Percentiles rank a stretch among this genome's conserved stretches.
Evolutionary conservation across 2,113 vertebrate genomes (phyloP).

Genomic region (Holacanthus passer): DNA sequence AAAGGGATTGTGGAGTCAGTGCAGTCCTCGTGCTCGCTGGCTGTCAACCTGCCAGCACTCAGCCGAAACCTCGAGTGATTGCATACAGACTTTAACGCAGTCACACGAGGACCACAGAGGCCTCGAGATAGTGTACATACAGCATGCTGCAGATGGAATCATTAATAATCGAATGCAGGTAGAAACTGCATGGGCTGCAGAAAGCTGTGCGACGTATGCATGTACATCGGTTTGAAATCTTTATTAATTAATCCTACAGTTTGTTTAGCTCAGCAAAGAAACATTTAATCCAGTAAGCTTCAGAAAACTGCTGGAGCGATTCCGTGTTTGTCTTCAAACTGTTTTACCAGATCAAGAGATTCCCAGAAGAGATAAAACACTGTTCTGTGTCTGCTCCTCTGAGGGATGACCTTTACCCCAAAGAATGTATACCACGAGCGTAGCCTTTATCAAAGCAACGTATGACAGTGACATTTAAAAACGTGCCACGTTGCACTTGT

Average conservation of each 20-base stretch:
- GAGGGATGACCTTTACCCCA: slow-evolving; percentile 56
- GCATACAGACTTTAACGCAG: slow-evolving; percentile 46
- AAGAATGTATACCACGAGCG: slow-evolving; percentile 6
- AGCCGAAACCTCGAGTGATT: slow-evolving; percentile 63
- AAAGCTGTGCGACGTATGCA: background rate
- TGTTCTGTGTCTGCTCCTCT: slow-evolving; percentile 27
- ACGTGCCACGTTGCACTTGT: slow-evolving; percentile 42
- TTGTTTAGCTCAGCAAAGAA: slow-evolving; percentile 11
- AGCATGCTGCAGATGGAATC: slow-evolving; percentile 21
- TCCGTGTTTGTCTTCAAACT: slow-evolving; percentile 24
- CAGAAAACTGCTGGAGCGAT: slow-evolving; percentile 12
- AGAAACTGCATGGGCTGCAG: slow-evolving; percentile 2
- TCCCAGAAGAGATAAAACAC: slow-evolving; percentile 40
- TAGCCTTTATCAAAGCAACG: slow-evolving; percentile 66
- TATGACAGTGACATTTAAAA: slow-evolving; percentile 70
- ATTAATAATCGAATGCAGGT: background rate
- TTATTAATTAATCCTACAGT: slow-evolving; percentile 1
- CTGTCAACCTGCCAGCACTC: slow-evolving; percentile 68
- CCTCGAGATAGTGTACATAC: slow-evolving; percentile 9
- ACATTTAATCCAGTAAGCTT: slow-evolving; percentile 9
- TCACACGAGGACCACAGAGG: slow-evolving; percentile 29
- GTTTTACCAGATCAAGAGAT: slow-evolving; percentile 43
- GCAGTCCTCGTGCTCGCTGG: slow-evolving; percentile 26
- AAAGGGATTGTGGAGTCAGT: slow-evolving; percentile 37
- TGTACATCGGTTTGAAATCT: slow-evolving; percentile 7